Percentiles rank a stretch among this genome's conserved stretches.
phyloP scores from a whole-genome alignment of 2,888 invertebrate genomes.

The Dicyrtomina minuta region DNA sequence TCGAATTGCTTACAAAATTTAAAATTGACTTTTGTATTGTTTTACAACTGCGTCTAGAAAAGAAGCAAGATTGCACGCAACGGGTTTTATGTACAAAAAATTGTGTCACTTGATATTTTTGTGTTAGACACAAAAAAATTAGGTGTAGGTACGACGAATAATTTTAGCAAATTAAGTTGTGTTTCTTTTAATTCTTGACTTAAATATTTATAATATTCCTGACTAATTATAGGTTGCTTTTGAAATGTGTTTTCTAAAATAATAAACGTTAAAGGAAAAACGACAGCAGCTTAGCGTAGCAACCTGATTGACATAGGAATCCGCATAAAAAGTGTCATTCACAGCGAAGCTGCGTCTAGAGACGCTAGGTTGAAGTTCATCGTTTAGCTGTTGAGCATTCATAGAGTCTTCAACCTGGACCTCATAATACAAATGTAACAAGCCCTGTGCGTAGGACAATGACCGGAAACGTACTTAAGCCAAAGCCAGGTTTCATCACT shows the following conservation, averaged over 20 bases:
- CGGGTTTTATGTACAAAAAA: slow-evolving; percentile 75
- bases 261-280: slow-evolving; percentile 98
- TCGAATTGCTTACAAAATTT: too few species aligned
- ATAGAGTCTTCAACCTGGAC: slow-evolving; percentile 82
- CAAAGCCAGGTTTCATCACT: slow-evolving; percentile 80
- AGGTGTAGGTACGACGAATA: slow-evolving; percentile 68
- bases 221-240: too few species aligned
- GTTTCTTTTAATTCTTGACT: too few species aligned
- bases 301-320: slow-evolving; percentile 80
- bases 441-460: slow-evolving; percentile 69
- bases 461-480: slow-evolving; percentile 60
- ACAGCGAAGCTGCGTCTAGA: slow-evolving; percentile 93
- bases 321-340: slow-evolving; percentile 92
- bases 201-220: too few species aligned
- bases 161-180: background rate
- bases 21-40: too few species aligned
- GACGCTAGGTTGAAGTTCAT: slow-evolving; percentile 80
- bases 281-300: slow-evolving; percentile 60
- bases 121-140: slow-evolving; percentile 97
- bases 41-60: slow-evolving; percentile 58
- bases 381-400: slow-evolving; percentile 88
- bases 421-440: slow-evolving; percentile 92
- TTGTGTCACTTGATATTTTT: slow-evolving; percentile 88
- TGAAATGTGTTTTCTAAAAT: too few species aligned
- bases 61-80: slow-evolving; percentile 60